Percentiles rank a stretch among this genome's conserved stretches.
These are phyloP conservation scores for Gisinianus flammeolus DNA, from an alignment of 2,888 invertebrate genomes.

Conservation along the genomic window DNA sequence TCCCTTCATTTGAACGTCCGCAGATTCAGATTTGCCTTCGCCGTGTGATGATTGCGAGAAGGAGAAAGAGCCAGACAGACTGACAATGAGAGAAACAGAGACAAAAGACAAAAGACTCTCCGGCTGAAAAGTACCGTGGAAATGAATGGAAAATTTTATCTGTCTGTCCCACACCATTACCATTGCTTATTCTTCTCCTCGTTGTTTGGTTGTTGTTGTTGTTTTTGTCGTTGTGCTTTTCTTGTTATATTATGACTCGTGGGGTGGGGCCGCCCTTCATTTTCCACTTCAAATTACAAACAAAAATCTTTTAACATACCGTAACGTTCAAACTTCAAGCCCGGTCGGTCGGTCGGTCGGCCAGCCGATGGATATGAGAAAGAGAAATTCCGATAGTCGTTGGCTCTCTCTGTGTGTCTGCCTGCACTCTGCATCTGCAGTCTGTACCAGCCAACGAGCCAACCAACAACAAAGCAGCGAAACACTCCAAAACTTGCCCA, in stretches of 20 bases:
- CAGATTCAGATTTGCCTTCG: too few species aligned
- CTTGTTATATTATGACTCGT: conserved; percentile 44
- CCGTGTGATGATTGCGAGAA: neutral
- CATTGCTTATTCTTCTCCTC: conserved; percentile 42
- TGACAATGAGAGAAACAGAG: conserved; percentile 5
- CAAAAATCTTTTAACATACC: conserved; percentile 42
- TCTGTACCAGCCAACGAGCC: too few species aligned
- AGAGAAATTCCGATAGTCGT: too few species aligned
- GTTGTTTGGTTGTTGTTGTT: too few species aligned
- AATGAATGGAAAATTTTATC: conserved; percentile 41
- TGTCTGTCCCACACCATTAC: conserved; percentile 40
- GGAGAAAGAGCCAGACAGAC: neutral
- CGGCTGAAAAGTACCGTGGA: conserved; percentile 36
- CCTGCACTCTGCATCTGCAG: too few species aligned
- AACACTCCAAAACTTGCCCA: too few species aligned
- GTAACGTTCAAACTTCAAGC: conserved; percentile 28
- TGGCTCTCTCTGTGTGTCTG: too few species aligned
- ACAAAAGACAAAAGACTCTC: conserved; percentile 24
- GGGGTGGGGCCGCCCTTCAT: conserved; percentile 42
- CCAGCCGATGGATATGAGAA: too few species aligned
- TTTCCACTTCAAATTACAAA: conserved; percentile 44
- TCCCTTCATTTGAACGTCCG: too few species aligned
- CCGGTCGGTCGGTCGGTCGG: too few species aligned
- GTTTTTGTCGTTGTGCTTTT: conserved; percentile 39
- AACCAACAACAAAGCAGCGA: too few species aligned